Evolutionary conservation across 1,140 invertebrate genomes (phyloP).

Genomic region (Aethina tumida): DNA sequence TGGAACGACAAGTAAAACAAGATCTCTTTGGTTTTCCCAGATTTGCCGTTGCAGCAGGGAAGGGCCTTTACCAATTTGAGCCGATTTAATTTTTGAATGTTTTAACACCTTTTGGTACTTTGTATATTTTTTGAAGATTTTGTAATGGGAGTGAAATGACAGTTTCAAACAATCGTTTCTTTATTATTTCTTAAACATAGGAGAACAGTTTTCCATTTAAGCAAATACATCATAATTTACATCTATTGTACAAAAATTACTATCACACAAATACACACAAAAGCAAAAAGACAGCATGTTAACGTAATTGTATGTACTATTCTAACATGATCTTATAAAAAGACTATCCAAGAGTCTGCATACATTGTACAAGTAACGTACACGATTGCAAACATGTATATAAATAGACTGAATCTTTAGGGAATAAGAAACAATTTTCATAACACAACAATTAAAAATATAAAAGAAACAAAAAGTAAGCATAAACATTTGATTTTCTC

Average conservation of each 20-base stretch:
- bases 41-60: conserved; percentile 22
- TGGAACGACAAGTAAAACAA: conserved; percentile 13
- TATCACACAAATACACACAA: conserved; percentile 36
- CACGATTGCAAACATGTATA: no score
- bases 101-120: conserved; percentile 1
- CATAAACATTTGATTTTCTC: no score
- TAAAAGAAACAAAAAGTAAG: no score
- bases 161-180: conserved; percentile 27
- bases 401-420: no score
- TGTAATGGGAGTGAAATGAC: background rate
- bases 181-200: conserved; percentile 15
- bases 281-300: conserved; percentile 28
- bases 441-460: no score
- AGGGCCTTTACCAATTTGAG: conserved; percentile 26
- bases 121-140: background rate
- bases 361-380: no score
- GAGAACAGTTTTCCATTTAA: conserved; percentile 24
- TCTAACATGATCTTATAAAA: conserved; percentile 9
- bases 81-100: conserved; percentile 11
- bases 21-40: conserved; percentile 18
- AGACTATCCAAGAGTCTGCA: no score
- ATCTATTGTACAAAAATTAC: conserved; percentile 34
- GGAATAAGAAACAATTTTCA: no score
- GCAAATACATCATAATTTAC: conserved; percentile 30
- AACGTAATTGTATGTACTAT: conserved; percentile 15